Percentiles rank a stretch among this genome's conserved stretches.
These are phyloP conservation scores for Orthosia gracilis DNA, from an alignment of 2,888 invertebrate species.

Conservation along the genomic window DNA sequence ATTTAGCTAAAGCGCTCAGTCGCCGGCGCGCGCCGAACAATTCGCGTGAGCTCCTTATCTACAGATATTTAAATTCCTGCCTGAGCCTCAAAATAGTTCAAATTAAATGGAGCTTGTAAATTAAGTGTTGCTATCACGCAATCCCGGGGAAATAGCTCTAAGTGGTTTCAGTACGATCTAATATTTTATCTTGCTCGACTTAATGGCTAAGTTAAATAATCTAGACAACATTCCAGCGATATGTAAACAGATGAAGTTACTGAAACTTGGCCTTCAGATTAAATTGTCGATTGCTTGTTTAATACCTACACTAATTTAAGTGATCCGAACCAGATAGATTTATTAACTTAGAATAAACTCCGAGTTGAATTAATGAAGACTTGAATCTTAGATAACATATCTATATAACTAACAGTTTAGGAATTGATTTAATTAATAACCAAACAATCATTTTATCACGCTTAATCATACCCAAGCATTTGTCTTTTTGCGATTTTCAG, in stretches of 20 bases:
- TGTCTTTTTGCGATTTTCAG: neutral
- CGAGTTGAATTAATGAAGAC: slow-evolving; percentile 31
- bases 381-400: slow-evolving; percentile 13
- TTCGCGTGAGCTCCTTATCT: slow-evolving; percentile 90
- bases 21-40: slow-evolving; percentile 70
- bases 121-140: slow-evolving; percentile 91
- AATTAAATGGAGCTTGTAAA: slow-evolving; percentile 89
- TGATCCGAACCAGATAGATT: slow-evolving; percentile 43
- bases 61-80: slow-evolving; percentile 86
- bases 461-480: neutral
- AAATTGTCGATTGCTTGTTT: slow-evolving; percentile 51
- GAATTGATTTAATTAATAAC: neutral
- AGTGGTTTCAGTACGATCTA: slow-evolving; percentile 85
- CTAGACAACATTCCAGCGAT: slow-evolving; percentile 56
- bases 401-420: neutral
- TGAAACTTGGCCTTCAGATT: slow-evolving; percentile 41
- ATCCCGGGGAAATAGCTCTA: slow-evolving; percentile 88
- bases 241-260: slow-evolving; percentile 49
- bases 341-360: slow-evolving; percentile 33
- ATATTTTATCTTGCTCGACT: slow-evolving; percentile 80
- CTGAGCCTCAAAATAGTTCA: slow-evolving; percentile 87
- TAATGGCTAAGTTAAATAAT: slow-evolving; percentile 66
- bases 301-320: slow-evolving; percentile 42
- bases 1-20: slow-evolving; percentile 79
- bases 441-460: neutral